Evolutionary conservation across 2,113 vertebrate genomes (phyloP), one percentile per base, ranked within the genome.

Genomic region (Loxodonta africana): DNA sequence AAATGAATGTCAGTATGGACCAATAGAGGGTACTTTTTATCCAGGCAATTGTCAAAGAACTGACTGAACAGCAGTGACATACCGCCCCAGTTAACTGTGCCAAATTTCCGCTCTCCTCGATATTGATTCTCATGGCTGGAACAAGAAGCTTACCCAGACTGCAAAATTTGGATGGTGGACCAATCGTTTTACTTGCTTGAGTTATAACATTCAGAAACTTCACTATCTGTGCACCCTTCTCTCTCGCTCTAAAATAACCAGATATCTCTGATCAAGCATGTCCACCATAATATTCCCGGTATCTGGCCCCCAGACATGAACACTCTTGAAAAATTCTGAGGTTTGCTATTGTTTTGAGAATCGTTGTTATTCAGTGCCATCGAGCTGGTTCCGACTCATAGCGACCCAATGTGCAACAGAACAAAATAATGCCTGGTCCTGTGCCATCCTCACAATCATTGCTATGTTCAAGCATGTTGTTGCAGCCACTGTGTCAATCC

Each of bases 21-120:
- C 51, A 15, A 88, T 46, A 51, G 51, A 84, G 33, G 41, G 26
- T 44, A 48, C 9, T 89, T 91, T 65, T 88, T 30, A 82, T 28
- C 12, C 21, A 86, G 21, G 69, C n/a, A 69, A 21, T 15, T 88
- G 65, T 85, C 74, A 86, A 80, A 91, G 26, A 78, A 41, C 23
- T 33, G n/a, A 41, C 8, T 17, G 60, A 74, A 90, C 77, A 37
- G 81, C 65, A 51, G 46, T 83, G 82, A 69, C 28, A 67, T 63
- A 41, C 1, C 0, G 44, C 15, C 67, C n/a, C 57, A 12, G 53
- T 46, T 88, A 93, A 88, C 8, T 73, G 33, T 25, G 37, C 20
- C n/a, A 90, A 60, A 77, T 89, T 88, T 94, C 26, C 65, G 41
- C 20, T 77, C 23, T 90, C 60, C 44, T 94, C 88, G 41, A 89